Conservation (phyloP, 2,888 invertebrate genomes). For the Strigamia transsilvanica region DNA sequence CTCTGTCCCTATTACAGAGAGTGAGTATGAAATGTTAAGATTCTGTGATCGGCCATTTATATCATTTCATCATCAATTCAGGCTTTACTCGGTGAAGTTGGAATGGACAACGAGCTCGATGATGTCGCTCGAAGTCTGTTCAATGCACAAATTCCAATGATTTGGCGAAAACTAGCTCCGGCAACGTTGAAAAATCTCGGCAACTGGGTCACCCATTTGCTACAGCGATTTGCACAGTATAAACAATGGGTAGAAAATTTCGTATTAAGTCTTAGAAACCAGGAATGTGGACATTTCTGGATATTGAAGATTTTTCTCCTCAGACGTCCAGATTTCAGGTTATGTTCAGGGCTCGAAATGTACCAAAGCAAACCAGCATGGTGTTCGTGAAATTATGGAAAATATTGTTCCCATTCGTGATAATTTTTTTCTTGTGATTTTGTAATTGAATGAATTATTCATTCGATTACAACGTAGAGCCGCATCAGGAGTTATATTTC, state of each 20-base stretch:
- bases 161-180: constrained; percentile 84
- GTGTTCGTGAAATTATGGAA: too few relatives aligned
- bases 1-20: constrained; percentile 77
- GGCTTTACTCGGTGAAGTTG: constrained; percentile 90
- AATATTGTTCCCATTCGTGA: too few relatives aligned
- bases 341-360: too few relatives aligned
- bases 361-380: too few relatives aligned
- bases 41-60: background rate
- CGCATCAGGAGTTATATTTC: too few relatives aligned
- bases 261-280: too few relatives aligned
- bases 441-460: too few relatives aligned
- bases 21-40: constrained; percentile 58
- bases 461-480: too few relatives aligned
- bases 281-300: too few relatives aligned
- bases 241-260: constrained; percentile 73
- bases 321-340: too few relatives aligned
- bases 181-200: constrained; percentile 85
- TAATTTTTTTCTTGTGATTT: too few relatives aligned
- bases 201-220: constrained; percentile 89
- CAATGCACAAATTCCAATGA: constrained; percentile 82
- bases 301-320: too few relatives aligned
- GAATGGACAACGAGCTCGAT: constrained; percentile 86
- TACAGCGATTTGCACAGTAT: constrained; percentile 76
- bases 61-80: constrained; percentile 60
- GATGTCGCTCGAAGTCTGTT: constrained; percentile 82